A percentile compares a stretch with the other conserved stretches of the same genome.
These are phyloP conservation scores for Bombus affinis DNA, from an alignment of 1,140 invertebrate genomes.

Conservation along the genomic window DNA sequence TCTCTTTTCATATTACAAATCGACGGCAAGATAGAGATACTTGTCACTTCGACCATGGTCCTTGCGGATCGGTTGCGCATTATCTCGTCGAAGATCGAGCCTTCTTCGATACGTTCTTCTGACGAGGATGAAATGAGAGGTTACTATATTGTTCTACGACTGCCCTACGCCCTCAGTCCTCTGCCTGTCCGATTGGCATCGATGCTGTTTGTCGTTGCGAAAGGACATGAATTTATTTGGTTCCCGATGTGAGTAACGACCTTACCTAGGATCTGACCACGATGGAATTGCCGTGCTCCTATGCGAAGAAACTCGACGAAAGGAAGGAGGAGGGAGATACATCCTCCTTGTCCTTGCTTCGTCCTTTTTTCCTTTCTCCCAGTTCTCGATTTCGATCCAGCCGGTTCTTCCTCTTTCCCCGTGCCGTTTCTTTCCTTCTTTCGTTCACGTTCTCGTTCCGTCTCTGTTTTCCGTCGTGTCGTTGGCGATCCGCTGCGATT, in stretches of 20 bases:
- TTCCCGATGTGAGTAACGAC: slow-evolving; percentile 54
- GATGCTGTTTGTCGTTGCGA: slow-evolving; percentile 53
- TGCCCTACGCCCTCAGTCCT: slow-evolving; percentile 22
- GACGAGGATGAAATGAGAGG: slow-evolving; percentile 62
- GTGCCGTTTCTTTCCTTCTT: neutral
- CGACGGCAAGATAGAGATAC: slow-evolving; percentile 19
- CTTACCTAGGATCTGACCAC: neutral
- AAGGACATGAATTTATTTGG: slow-evolving; percentile 67
- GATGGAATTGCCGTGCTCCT: neutral
- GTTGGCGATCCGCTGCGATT: neutral
- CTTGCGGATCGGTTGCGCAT: slow-evolving; percentile 31
- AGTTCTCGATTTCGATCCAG: neutral
- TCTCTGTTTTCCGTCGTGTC: neutral
- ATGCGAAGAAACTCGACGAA: neutral
- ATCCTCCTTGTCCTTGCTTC: neutral
- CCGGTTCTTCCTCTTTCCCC: neutral
- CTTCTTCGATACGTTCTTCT: slow-evolving; percentile 39
- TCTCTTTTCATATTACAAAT: slow-evolving; percentile 43
- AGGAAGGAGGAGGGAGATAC: neutral
- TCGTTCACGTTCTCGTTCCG: neutral
- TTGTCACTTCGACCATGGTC: neutral
- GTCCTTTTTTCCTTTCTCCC: neutral
- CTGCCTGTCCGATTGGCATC: slow-evolving; percentile 64
- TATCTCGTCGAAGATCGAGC: slow-evolving; percentile 60
- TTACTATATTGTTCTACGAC: slow-evolving; percentile 63